Base-by-base conservation (phyloP, 2,113 vertebrate genomes). In the Notiomystis cincta region DNA sequence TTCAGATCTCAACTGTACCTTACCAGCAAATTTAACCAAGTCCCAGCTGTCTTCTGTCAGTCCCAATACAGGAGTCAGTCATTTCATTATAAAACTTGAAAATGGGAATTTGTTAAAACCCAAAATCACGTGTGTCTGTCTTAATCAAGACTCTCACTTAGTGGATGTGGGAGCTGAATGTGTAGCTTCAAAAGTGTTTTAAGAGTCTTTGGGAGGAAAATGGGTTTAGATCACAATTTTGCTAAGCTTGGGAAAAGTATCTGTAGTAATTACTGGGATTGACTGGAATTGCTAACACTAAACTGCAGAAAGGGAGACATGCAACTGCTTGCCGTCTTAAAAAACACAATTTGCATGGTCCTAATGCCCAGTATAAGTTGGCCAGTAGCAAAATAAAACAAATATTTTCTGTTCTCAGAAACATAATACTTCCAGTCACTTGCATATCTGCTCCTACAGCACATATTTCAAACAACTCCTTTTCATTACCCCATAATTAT, bases 61-160 rank as follows among this genome's bases (percentile, higher is more conserved):
- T 90, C 98, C 99, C 42, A 99, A 99, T 90, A 99, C 99, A 0
- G 99, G 99, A 75, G 97, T 99, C 81, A 98, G 98, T 78, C 98
- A 99, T 95, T 99, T 99, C n/a, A 23, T 98, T 38, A 8, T 99
- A 81, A 98, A 97, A 27, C 89, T 99, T 37, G 94, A 96, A 58
- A 93, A 75, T 2, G 96, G 96, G 22, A 96, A 97, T 61, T 61
- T 77, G 4, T 87, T 90, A 47, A 98, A 97, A 3, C 98, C 96
- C 15, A 85, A 97, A 30, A 58, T 98, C 8, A 96, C 76, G 1
- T 99, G 99, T 51, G 44, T 99, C 56, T 99, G 98, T 86, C 98
- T 99, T 95, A 99, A 99, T 97, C 98, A 98, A 40, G 98, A 98
- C 82, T 98, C 98, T 45, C 99, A 99, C 91, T 98, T 99, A 40